Evolutionary conservation across 2,888 invertebrate genomes (phyloP).

Genomic region (Parapristionchus giblindavisi): DNA sequence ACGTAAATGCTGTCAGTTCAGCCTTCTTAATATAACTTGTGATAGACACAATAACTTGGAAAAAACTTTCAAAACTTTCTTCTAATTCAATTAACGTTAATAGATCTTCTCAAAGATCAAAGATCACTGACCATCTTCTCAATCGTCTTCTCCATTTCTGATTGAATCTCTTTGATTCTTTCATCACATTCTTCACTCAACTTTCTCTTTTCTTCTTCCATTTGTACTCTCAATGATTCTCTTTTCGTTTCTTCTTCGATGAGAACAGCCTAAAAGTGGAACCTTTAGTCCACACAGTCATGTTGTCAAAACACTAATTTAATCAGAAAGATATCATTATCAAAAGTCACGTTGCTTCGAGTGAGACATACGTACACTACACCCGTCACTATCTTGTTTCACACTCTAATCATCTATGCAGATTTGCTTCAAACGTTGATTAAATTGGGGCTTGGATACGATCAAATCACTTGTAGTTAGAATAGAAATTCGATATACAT

Average conservation of each 20-base stretch:
- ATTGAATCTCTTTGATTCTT: slow-evolving; percentile 39
- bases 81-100: neutral
- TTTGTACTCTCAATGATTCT: slow-evolving; percentile 41
- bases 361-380: too few species aligned
- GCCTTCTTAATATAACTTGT: slow-evolving; percentile 7
- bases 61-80: neutral
- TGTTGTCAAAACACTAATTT: too few species aligned
- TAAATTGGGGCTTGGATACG: too few species aligned
- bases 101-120: neutral
- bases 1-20: neutral
- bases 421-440: too few species aligned
- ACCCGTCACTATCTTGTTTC: too few species aligned
- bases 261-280: slow-evolving; percentile 46
- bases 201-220: slow-evolving; percentile 41
- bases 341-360: too few species aligned
- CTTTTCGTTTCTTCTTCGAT: slow-evolving; percentile 50
- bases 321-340: too few species aligned
- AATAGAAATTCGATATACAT: neutral
- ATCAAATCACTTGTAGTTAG: neutral
- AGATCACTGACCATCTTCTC: slow-evolving; percentile 11
- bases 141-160: slow-evolving; percentile 27
- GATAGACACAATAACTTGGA: neutral
- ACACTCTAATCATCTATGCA: too few species aligned
- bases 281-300: neutral
- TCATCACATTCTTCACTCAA: slow-evolving; percentile 34